Conservation (phyloP, 2,888 invertebrate genomes). For the Urechis unicinctus region DNA sequence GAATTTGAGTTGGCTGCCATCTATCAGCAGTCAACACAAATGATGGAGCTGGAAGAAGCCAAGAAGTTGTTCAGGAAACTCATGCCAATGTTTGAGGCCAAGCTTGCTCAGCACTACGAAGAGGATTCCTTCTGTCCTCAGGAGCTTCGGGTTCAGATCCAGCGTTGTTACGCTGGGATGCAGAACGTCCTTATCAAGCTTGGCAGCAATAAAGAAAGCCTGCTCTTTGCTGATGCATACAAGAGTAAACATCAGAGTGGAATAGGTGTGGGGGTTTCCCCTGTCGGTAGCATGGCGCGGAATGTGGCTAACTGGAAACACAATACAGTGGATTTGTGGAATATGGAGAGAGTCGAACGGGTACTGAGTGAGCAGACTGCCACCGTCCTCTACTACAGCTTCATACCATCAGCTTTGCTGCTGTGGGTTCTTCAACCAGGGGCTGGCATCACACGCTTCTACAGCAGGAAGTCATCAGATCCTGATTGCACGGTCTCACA, state of each 20-base stretch:
- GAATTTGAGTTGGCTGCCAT: slow-evolving; percentile 40
- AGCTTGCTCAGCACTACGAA: slow-evolving; percentile 24
- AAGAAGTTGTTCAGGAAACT: slow-evolving; percentile 30
- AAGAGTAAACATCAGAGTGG: slow-evolving; percentile 10
- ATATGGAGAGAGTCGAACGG: slow-evolving; percentile 29
- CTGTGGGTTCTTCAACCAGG: slow-evolving; percentile 43
- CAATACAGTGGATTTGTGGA: slow-evolving; percentile 18
- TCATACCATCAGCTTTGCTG: slow-evolving; percentile 30
- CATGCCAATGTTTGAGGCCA: slow-evolving; percentile 21
- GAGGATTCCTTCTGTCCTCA: slow-evolving; percentile 35
- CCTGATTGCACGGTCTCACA: not conserved
- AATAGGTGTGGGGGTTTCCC: not conserved
- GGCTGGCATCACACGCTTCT: slow-evolving; percentile 19
- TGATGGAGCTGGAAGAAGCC: slow-evolving; percentile 35
- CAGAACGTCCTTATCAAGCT: slow-evolving; percentile 33
- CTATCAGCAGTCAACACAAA: slow-evolving; percentile 34
- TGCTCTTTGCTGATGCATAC: slow-evolving; percentile 38
- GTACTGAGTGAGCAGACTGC: slow-evolving; percentile 36
- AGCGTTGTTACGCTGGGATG: slow-evolving; percentile 37
- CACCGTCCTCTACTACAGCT: slow-evolving; percentile 38
- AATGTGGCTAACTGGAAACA: too few relatives aligned
- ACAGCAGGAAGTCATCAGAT: not conserved
- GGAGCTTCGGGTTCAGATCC: slow-evolving; percentile 31
- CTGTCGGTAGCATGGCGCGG: not conserved
- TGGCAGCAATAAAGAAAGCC: slow-evolving; percentile 34